Percentiles rank a stretch among this genome's conserved stretches.
Evolutionary conservation across 1,140 invertebrate genomes (phyloP).

Genomic region (Dermatophagoides farinae): DNA sequence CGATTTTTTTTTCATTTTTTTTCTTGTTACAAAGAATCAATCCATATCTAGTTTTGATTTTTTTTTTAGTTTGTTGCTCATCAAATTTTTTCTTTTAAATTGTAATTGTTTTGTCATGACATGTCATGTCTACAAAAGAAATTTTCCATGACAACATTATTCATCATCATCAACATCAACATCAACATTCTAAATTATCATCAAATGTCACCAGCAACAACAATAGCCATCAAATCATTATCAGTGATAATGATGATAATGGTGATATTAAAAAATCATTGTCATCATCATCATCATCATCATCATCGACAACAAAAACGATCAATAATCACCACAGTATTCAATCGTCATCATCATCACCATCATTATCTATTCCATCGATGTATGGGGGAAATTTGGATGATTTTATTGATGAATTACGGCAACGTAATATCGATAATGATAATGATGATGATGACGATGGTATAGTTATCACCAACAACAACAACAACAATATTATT

Average conservation of each 20-base stretch:
- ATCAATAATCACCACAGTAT: too few species aligned
- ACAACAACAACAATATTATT: too few species aligned
- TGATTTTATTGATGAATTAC: constrained; percentile 8
- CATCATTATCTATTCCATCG: neutral
- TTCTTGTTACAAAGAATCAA: too few species aligned
- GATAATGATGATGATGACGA: neutral
- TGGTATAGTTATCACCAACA: too few species aligned
- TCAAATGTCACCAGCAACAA: neutral
- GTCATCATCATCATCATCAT: neutral
- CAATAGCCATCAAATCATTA: neutral
- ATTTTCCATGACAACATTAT: neutral
- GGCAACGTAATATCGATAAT: neutral
- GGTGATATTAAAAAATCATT: neutral
- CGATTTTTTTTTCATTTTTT: too few species aligned
- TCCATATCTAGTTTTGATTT: too few species aligned
- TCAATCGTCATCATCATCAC: neutral
- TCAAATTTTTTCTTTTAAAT: too few species aligned
- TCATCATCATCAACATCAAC: neutral
- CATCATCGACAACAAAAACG: too few species aligned
- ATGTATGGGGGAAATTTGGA: neutral
- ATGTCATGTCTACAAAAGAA: too few species aligned
- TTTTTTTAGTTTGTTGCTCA: too few species aligned
- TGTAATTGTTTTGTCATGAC: too few species aligned
- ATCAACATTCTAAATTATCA: neutral
- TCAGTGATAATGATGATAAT: too few species aligned